Evolutionary conservation across 2,888 invertebrate genomes (phyloP), one percentile per base, ranked within the genome.

Genomic region (Cerceris ruficornis): DNA sequence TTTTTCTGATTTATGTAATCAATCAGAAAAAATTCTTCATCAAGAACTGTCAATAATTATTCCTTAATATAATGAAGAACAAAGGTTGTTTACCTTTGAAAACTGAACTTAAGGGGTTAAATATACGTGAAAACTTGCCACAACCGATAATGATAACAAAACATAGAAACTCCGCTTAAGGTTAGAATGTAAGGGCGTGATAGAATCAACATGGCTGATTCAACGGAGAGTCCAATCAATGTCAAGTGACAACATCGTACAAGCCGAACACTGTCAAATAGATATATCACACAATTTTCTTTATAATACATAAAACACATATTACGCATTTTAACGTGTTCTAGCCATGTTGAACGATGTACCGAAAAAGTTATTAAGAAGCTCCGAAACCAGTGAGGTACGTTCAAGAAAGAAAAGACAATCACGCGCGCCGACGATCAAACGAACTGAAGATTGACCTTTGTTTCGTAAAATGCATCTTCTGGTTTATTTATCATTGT

Each of bases 361-460:
- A 13, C 77, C 86, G 1, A 87, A 81, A 62, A 83, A 77, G 54
- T 61, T 80, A 15, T 28, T 74, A 7, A 84, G 81, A 70, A 88
- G 83, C 64, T 87, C 85, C 0, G 87, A 88, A 69, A 80, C 84
- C 5, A 79, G 86, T 0, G 88, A 87, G 85, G 88, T 87, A 81
- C 14, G 73, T 75, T 61, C 4, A 60, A n/a, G 9, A 57, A 13
- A 43, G 28, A 28, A 28, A 28, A 1, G 28, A 28, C 28, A 28
- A 28, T 28, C 28, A 43, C 28, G 7, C 17, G 43, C 49, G 65
- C 39, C n/a, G 57, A n/a, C 41, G 13, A 58, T 41, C 7, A 28
- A 6, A 65, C 49, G 49, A 59, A 43, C 0, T 8, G 11, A 15
- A 14, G 14, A 52, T 52, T 52, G 13, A n/a, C 52, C 28, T 28